Evolutionary conservation across 2,113 vertebrate genomes (phyloP).

Genomic region (Lipophrys pholis): DNA sequence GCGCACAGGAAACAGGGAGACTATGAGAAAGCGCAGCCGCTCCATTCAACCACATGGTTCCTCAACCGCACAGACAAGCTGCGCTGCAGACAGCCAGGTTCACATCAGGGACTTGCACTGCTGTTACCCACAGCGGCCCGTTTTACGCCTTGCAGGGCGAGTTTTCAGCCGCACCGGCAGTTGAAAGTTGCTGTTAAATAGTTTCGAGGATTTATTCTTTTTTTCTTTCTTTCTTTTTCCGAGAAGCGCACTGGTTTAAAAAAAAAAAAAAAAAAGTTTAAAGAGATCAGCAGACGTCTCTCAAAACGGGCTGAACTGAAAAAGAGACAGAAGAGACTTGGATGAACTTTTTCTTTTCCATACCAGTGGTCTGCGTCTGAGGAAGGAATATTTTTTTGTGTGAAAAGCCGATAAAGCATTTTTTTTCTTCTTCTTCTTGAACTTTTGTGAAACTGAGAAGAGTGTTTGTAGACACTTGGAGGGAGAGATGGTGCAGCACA

Average conservation of each 20-base stretch:
- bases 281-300: conserved; percentile 4
- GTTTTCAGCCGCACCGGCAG: conserved; percentile 85
- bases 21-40: conserved; percentile 85
- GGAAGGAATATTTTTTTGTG: conserved; percentile 40
- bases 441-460: conserved; percentile 50
- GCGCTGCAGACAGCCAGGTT: conserved; percentile 77
- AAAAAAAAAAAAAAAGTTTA: conserved; percentile 31
- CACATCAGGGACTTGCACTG: conserved; percentile 73
- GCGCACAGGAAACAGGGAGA: conserved; percentile 82
- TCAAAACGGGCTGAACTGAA: conserved; percentile 26
- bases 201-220: conserved; percentile 28
- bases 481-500: conserved; percentile 91
- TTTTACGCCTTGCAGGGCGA: conserved; percentile 63
- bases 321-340: conserved; percentile 50
- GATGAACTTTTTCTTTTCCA: conserved; percentile 65
- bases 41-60: conserved; percentile 85
- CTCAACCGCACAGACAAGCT: conserved; percentile 77
- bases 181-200: conserved; percentile 67
- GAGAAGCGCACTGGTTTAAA: conserved; percentile 30
- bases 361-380: conserved; percentile 24
- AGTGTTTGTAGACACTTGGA: conserved; percentile 49
- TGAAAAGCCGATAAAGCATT: conserved; percentile 1
- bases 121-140: conserved; percentile 55
- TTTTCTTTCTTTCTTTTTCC: not conserved
- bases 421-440: conserved; percentile 23